Conservation (phyloP, 2,888 invertebrate species). For the Halictus quadricinctus region DNA sequence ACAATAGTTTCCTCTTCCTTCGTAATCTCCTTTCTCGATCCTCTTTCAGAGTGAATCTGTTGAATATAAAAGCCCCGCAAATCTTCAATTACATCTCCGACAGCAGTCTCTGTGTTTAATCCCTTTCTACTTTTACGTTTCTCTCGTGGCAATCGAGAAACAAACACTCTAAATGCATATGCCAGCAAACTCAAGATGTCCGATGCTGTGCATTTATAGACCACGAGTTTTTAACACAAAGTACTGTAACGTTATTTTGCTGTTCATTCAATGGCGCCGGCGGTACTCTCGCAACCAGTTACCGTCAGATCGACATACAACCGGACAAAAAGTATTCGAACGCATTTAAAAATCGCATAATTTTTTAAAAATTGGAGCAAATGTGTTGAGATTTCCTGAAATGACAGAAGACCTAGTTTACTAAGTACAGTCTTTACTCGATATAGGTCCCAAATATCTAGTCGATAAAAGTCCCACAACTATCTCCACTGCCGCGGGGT, state of each 20-base stretch:
- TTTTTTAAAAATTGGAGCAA: no score
- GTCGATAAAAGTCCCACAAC: no score
- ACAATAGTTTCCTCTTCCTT: neutral
- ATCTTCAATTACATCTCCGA: slow-evolving; percentile 17
- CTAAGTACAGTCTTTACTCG: no score
- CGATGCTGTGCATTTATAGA: slow-evolving; percentile 24
- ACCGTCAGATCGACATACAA: neutral
- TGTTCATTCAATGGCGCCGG: neutral
- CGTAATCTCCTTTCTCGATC: neutral
- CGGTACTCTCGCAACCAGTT: neutral
- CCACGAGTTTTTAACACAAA: slow-evolving; percentile 12
- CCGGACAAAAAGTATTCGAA: no score
- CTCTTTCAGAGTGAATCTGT: neutral
- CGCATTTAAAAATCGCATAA: no score
- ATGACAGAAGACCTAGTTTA: no score
- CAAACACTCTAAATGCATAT: slow-evolving; percentile 29
- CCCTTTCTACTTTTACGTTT: slow-evolving; percentile 22
- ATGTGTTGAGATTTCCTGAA: no score
- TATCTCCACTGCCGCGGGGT: no score
- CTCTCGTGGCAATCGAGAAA: slow-evolving; percentile 31
- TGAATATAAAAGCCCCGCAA: slow-evolving; percentile 14
- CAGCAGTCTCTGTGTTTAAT: neutral
- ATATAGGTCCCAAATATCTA: no score
- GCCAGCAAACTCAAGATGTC: slow-evolving; percentile 14
- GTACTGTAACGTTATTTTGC: neutral